Evolutionary conservation across 2,113 vertebrate species (phyloP).

Genomic region (Epinephelus moara): DNA sequence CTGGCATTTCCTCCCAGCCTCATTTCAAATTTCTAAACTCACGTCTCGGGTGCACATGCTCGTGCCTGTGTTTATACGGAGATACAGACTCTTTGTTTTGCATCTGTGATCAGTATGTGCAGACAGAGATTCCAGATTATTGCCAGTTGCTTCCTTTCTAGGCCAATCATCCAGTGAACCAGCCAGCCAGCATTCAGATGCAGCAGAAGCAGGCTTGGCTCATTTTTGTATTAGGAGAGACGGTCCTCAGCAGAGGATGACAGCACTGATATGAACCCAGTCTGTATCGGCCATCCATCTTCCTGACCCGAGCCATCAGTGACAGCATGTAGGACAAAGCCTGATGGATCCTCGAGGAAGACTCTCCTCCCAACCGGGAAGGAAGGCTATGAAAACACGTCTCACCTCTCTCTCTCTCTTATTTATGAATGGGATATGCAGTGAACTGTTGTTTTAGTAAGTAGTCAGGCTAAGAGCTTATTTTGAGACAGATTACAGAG

Average conservation of each 20-base stretch:
- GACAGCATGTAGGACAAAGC: slow-evolving; percentile 6
- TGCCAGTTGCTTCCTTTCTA: slow-evolving; percentile 67
- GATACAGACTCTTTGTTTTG: slow-evolving; percentile 14
- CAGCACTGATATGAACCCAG: slow-evolving; percentile 24
- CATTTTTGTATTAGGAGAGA: slow-evolving; percentile 23
- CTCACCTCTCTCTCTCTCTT: slow-evolving; percentile 33
- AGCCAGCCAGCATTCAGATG: slow-evolving; percentile 25
- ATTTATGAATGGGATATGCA: slow-evolving; percentile 23
- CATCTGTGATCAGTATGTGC: slow-evolving; percentile 37
- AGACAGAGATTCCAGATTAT: slow-evolving; percentile 42
- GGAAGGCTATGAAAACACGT: slow-evolving; percentile 20
- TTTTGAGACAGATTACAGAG: slow-evolving; percentile 44
- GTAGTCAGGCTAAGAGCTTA: neutral
- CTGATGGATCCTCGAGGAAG: slow-evolving; percentile 24
- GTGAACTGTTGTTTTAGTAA: slow-evolving; percentile 31
- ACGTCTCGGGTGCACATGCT: neutral
- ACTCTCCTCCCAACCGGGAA: neutral
- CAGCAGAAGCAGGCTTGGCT: slow-evolving; percentile 34
- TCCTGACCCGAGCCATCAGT: slow-evolving; percentile 28
- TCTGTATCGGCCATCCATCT: slow-evolving; percentile 31
- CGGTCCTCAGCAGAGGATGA: slow-evolving; percentile 29
- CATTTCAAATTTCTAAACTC: neutral
- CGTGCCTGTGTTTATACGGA: slow-evolving; percentile 6
- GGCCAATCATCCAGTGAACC: slow-evolving; percentile 39
- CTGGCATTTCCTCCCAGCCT: neutral